Evolutionary conservation across 2,797 vertebrate genomes (phyloP), one percentile per base, ranked within the genome.

Genomic region (Trachurus trachurus): DNA sequence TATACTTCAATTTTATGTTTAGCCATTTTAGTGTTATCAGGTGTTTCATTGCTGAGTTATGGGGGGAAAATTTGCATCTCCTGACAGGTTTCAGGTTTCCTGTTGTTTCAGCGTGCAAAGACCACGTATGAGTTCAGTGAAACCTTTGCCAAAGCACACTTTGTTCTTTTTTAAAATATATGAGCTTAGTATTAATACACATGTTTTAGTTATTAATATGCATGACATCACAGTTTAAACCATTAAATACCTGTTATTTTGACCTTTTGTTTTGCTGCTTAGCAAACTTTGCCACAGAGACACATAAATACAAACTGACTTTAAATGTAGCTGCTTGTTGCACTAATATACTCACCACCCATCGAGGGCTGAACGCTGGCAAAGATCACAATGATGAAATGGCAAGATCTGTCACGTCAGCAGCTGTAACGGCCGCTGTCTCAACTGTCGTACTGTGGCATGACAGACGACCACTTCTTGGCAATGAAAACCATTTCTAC

Each of bases 401-500:
- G 52, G 62, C 26, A 57, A 76, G 31, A 77, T 75, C n/a, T n/a
- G 62, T 79, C 60, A 66, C 45, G 53, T 81, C 31, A 58, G 63
- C 61, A 16, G n/a, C n/a, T 40, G 31, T 58, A 54, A 54, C 2
- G 22, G 37, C 65, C 50, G 9, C 69, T 34, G 81, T 82, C 68
- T 83, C 59, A 54, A 13, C 68, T 73, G 75, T 80, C 80, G 59
- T 65, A 68, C 17, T 49, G 31, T 34, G 72, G 57, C 56, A 47
- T 84, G 87, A 92, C 74, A 59, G 58, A 90, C 84, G 62, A 61
- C 34, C 6, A 1, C 53, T 57, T 80, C 71, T 69, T 52, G 56
- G 74, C 83, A 61, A 71, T 80, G 63, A 86, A 80, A 85, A 83
- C 72, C 52, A 1, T 37, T 56, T 87, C n/a, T 17, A 57, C 63